Conservation (phyloP, 2,113 vertebrate species). For the Phaethon lepturus region DNA sequence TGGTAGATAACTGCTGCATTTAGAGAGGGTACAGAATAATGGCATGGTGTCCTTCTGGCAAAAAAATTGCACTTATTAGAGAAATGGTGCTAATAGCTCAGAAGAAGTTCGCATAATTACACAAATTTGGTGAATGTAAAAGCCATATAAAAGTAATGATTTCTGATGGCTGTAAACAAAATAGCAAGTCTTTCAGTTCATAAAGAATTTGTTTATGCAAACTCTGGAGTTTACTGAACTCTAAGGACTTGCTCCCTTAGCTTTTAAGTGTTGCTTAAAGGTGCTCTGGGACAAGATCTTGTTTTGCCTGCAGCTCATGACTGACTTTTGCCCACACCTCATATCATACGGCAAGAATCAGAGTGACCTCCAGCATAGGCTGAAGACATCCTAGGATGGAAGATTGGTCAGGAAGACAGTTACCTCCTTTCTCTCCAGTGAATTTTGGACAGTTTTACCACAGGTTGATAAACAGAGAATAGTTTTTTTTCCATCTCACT, state of each 20-base stretch:
- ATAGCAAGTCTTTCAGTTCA: neutral
- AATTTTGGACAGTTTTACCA: neutral
- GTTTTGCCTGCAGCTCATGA: neutral
- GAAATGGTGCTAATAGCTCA: neutral
- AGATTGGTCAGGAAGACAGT: neutral
- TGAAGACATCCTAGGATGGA: neutral
- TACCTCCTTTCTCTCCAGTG: neutral
- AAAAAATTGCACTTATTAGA: neutral
- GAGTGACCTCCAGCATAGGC: neutral
- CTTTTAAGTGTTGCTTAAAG: neutral
- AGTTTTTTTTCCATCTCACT: neutral
- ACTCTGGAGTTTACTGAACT: neutral
- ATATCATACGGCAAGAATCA: neutral
- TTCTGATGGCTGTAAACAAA: neutral
- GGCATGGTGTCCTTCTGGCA: neutral
- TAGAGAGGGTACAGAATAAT: constrained; percentile 38
- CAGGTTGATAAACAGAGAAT: neutral
- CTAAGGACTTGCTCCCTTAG: neutral
- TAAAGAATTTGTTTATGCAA: neutral
- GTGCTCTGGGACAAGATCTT: neutral
- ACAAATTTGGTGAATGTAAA: neutral
- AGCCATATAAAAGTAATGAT: neutral
- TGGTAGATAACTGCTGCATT: constrained; percentile 36
- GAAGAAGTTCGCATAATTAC: neutral
- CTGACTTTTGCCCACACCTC: neutral